Evolutionary conservation across 2,888 invertebrate genomes (phyloP), one percentile per base, ranked within the genome.

Genomic region (Candidula unifasciata): DNA sequence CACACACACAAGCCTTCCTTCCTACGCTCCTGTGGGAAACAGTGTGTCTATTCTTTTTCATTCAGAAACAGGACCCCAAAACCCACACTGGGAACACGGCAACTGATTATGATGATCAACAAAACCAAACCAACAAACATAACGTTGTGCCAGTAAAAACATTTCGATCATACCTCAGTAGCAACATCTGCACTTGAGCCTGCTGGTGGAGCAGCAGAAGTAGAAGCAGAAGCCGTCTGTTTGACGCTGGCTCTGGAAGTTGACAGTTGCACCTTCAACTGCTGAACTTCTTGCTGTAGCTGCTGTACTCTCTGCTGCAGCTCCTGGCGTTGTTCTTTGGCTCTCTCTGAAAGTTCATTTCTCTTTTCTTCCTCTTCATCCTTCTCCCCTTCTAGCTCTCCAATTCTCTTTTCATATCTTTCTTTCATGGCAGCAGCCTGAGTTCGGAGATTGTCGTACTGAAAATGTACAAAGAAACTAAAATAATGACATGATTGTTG

Each of bases 371-470:
- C 88, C 33, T 88, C 80, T 33, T 80, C 76, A 24, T 91, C 90
- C 77, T 86, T 86, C 86, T 91, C 91, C 74, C 89, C 87, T 80
- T 91, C 90, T 44, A 93, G 80, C 80, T 92, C 92, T 35, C 87
- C 80, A 52, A 93, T 90, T 21, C 90, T 86, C n/a, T 90, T 90
- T 85, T 93, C 93, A 86, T 92, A 93, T 44, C 89, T 87, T 66
- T 92, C 91, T 85, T 92, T 93, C 93, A 93, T 91, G 10, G 88
- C 82, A 0, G 89, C 86, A 2, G 92, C 93, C 85, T 92, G 92
- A n/a, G 81, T 85, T 35, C 92, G 87, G 52, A 93, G 84, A 71
- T 89, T 90, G 18, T 92, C 92, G 89, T 93, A 92, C 92, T 93
- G 88, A 33, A 80, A 44, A 69, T 54, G 27, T 27, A 30, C 44